Evolutionary conservation across 1,140 invertebrate species (phyloP), one percentile per base, ranked within the genome.

Genomic region (Monomorium pharaonis): DNA sequence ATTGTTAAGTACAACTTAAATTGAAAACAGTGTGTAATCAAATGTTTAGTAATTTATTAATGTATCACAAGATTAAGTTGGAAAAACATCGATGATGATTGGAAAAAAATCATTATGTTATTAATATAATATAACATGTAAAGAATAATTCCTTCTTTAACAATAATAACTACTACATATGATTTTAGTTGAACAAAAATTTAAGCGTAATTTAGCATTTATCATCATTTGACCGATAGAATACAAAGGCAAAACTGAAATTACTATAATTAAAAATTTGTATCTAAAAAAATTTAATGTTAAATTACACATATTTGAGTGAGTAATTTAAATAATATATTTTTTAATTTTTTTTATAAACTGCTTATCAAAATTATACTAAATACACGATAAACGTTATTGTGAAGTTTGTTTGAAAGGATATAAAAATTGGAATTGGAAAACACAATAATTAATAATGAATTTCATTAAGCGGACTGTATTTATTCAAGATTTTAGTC

Each of bases 401-500:
- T 58, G 33, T 21, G 7, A 75, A 37, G 16, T 60, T 24, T 16
- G 12, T 2, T 74, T 56, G 27, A 70, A 30, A 51, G 65, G 21
- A 24, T 33, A 18, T 14, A 60, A 42, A 76, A 42, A 33, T 16
- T 62, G n/a, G 12, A 33, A 49, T 33, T 56, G 14, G 42, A 81
- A 60, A 56, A 30, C 9, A 63, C n/a, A 76, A 27, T 65, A 37
- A 62, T 62, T 83, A 76, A 56, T 86, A 89, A 84, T 33, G 33
- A 58, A 42, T 78, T 88, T 70, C 47, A 84, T 69, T 86, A 65
- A 65, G 4, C 47, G 24, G 1, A 72, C 24, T 51, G 27, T 54
- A 72, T 51, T 33, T 72, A 24, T 33, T 72, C 49, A 16, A 72
- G 49, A 14, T 72, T 72, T 72, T 14, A 58, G n/a, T 58, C n/a